phyloP scores from a whole-genome alignment of 2,113 vertebrate genomes.

The Dromas ardeola region DNA sequence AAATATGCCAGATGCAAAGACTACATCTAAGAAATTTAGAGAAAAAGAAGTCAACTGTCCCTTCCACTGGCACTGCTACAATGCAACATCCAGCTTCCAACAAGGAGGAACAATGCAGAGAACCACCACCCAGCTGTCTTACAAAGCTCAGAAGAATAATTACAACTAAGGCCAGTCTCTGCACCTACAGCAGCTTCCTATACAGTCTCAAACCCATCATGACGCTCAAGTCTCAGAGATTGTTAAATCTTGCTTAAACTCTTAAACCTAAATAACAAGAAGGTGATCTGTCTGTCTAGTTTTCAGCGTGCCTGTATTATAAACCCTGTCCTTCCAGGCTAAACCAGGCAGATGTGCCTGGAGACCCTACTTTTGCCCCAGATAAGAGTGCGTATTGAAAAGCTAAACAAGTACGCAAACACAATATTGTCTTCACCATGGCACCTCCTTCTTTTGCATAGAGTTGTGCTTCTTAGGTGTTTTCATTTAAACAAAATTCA shows the following conservation, averaged over 20 bases:
- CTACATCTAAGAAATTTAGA: not conserved
- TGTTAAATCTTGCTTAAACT: not conserved
- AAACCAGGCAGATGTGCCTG: not conserved
- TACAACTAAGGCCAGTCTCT: not conserved
- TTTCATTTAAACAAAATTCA: not conserved
- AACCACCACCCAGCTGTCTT: not conserved
- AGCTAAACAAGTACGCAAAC: not conserved
- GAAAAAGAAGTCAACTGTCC: not conserved
- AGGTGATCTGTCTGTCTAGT: not conserved
- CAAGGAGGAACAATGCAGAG: rapidly evolving
- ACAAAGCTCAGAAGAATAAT: not conserved
- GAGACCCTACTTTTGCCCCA: not conserved
- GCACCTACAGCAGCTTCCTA: not conserved
- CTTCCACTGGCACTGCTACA: not conserved
- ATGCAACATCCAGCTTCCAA: not conserved
- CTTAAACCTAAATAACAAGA: not conserved
- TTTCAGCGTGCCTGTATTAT: not conserved
- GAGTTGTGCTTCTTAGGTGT: not conserved
- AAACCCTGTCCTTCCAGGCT: not conserved
- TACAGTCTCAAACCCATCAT: not conserved
- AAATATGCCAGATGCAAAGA: not conserved
- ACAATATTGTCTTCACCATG: not conserved
- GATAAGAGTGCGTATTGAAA: not conserved
- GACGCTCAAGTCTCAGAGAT: not conserved
- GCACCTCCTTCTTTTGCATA: not conserved